Evolutionary conservation across 2,113 vertebrate genomes (phyloP), one percentile per base, ranked within the genome.

Genomic region (Irena cyanogastra): DNA sequence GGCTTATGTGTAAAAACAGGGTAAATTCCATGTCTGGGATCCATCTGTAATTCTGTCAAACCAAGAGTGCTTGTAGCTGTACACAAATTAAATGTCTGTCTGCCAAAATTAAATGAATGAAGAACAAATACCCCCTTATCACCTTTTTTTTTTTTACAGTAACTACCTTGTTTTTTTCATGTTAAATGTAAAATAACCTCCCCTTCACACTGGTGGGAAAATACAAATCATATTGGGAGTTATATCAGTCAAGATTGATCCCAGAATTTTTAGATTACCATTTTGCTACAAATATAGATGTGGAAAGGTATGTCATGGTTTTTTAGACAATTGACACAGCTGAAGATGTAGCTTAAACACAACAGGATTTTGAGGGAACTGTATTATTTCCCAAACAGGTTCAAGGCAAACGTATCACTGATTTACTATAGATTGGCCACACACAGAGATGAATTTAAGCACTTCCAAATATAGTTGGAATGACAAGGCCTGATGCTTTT

Each of bases 31-130:
- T 37, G 82, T 80, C 93, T 95, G 93, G 84, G 81, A 93, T 89
- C 54, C 89, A 95, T 89, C 91, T 95, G 91, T 83, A 97, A 94
- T 85, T 93, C 94, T 93, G 87, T 89, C 81, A 95, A 83, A 95
- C 87, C 90, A 83, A 79, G 63, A 90, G 59, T 37, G 45, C 78
- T 94, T 68, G 75, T 93, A 92, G 65, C 35, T 81, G 39, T 69
- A 88, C n/a, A 96, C 87, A 91, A 95, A 95, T 91, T 83, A 91
- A 93, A 95, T 16, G 53, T 57, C 94, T 91, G 81, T 50, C 89
- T 94, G 91, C 84, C 89, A 94, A 93, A 95, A 95, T 95, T 87
- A 95, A 84, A 61, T 72, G 94, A 89, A 76, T 0, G 1, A 78
- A 89, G 61, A 93, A 95, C 41, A 95, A 95, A 94, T 53, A 85